A percentile compares a stretch with the other conserved stretches of the same genome.
Conservation (phyloP, 1,140 invertebrate species). For the Zaprionus kolodkinae region DNA sequence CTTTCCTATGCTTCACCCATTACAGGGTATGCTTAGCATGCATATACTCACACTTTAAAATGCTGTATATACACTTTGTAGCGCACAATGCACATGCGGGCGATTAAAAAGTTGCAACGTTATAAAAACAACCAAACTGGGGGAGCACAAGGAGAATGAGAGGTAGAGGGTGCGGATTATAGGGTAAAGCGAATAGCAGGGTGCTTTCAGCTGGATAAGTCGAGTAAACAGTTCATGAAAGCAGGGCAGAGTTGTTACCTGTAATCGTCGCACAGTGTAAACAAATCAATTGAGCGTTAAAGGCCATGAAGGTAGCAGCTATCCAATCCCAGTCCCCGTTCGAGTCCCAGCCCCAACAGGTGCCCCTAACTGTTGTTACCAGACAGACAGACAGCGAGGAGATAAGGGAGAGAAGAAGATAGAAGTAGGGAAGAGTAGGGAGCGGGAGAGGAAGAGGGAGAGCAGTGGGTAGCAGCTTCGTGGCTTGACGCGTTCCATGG, state of each 20-base stretch:
- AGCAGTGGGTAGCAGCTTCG: not conserved
- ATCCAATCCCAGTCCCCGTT: not conserved
- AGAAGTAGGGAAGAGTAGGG: not conserved
- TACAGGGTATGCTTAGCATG: conserved; percentile 19
- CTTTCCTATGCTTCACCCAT: not conserved
- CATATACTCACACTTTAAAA: conserved; percentile 29
- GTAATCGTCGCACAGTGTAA: conserved; percentile 64
- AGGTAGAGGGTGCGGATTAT: not conserved
- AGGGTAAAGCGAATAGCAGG: not conserved
- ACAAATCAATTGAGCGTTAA: conserved; percentile 77
- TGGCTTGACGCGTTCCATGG: conserved; percentile 25
- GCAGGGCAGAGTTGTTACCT: conserved; percentile 56
- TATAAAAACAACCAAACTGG: conserved; percentile 44
- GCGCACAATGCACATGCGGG: conserved; percentile 60
- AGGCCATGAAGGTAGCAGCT: conserved; percentile 46
- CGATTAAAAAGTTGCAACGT: conserved; percentile 66
- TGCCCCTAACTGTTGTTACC: conserved; percentile 25
- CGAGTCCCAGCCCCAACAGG: not conserved
- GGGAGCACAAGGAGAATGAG: not conserved
- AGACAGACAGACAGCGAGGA: not conserved
- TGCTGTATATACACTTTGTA: conserved; percentile 52
- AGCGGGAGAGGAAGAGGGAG: not conserved
- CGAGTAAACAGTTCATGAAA: conserved; percentile 45
- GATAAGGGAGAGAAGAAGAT: not conserved
- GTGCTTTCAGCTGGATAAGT: conserved; percentile 3